These are phyloP conservation scores for Notoglanidium macrostoma DNA, from an alignment of 2,797 vertebrate species.

Conservation along the genomic window DNA sequence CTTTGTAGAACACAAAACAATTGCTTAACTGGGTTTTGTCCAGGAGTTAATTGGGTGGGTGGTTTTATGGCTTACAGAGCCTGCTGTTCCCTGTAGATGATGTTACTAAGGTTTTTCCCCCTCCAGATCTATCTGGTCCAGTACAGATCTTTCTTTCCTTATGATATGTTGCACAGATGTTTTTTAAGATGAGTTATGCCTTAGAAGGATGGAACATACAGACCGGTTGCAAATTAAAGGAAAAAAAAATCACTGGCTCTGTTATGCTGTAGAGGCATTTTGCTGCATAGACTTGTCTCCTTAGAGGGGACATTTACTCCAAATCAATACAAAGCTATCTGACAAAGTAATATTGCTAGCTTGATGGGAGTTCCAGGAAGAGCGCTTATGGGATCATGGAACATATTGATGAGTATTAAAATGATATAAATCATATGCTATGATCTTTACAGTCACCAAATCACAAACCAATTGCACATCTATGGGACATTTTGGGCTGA, in stretches of 20 bases:
- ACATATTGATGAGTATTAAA: background rate
- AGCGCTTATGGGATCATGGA: background rate
- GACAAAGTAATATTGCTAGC: background rate
- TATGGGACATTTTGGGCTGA: background rate
- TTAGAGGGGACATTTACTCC: background rate
- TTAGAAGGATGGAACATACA: background rate
- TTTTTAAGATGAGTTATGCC: background rate
- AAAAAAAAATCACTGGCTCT: background rate
- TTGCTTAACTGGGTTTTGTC: background rate
- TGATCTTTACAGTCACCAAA: background rate
- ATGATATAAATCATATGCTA: background rate
- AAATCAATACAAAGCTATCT: background rate
- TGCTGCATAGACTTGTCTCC: background rate
- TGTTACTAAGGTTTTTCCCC: background rate
- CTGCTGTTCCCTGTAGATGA: background rate
- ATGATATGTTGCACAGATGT: background rate
- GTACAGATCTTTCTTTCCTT: background rate
- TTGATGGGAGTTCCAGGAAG: background rate
- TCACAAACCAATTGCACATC: conserved; percentile 5
- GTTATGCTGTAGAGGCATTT: background rate
- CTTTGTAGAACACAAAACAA: background rate
- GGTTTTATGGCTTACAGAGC: background rate
- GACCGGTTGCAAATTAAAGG: background rate
- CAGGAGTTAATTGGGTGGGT: background rate
- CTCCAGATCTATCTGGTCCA: no score